These are phyloP conservation scores for Platysteira castanea DNA, from an alignment of 2,113 vertebrate species.

Conservation along the genomic window DNA sequence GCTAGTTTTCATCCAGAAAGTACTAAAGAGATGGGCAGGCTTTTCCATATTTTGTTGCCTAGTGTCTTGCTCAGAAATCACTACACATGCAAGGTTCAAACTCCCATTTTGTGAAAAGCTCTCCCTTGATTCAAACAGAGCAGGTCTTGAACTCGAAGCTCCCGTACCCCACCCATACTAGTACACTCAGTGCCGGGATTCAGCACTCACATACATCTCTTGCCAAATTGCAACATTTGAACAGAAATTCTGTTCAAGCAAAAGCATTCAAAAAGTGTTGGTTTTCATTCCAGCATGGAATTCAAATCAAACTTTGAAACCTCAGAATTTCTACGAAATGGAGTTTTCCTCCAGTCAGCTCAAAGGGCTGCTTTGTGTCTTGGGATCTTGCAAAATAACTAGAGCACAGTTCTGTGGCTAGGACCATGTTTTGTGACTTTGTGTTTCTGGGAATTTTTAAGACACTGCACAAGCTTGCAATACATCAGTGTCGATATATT, in stretches of 20 bases:
- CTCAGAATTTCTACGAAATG: neutral
- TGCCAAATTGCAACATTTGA: conserved; percentile 32
- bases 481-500: neutral
- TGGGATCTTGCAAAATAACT: neutral
- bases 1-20: neutral
- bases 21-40: neutral
- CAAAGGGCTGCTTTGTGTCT: conserved; percentile 27
- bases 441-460: neutral
- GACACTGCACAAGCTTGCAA: neutral
- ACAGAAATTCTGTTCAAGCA: conserved; percentile 25
- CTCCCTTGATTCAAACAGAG: neutral
- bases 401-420: neutral
- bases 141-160: neutral
- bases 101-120: neutral
- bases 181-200: neutral
- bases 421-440: neutral
- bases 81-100: neutral
- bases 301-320: conserved; percentile 44
- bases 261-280: conserved; percentile 1
- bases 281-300: conserved; percentile 26
- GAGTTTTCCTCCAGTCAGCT: neutral
- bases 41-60: neutral
- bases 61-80: neutral
- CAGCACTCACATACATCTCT: neutral
- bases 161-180: neutral